Evolutionary conservation across 2,797 vertebrate genomes (phyloP), one percentile per base, ranked within the genome.

Genomic region (Atherinosoma microstoma): DNA sequence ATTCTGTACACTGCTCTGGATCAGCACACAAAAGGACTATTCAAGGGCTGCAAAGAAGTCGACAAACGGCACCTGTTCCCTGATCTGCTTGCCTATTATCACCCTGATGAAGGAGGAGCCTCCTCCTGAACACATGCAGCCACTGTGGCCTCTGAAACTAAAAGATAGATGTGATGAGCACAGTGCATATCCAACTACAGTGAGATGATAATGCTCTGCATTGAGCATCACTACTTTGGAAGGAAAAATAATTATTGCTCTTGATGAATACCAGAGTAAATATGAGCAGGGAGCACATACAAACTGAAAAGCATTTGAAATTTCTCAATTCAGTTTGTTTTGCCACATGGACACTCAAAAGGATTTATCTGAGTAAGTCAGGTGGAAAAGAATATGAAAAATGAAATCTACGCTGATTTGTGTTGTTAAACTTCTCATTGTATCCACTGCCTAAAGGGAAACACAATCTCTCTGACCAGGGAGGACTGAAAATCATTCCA

Each of bases 41-140:
- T 92, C 84, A 92, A 67, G 32, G 73, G 64, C 68, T 63, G 62
- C 67, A 74, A 89, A 78, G 71, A 79, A 67, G 80, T 71, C 75
- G 64, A 86, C 78, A 88, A 79, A 79, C 75, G 74, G 85, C 92
- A 94, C 93, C 93, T 94, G 93, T 91, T 91, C 83, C 67, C 73
- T 66, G 73, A 70, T 65, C 70, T 63, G 67, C 64, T 74, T 38
- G 79, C 53, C 85, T 76, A 83, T 91, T 85, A 87, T 89, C 72
- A 49, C 74, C 58, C 42, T 47, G 58, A 40, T 40, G 60, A 73
- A 78, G 84, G 85, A 66, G 86, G 78, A 49, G 86, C 73, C 75
- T 83, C 68, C 8, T 2, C 0, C 36, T 45, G 69, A 84, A 79
- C 74, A 84, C 80, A 83, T 67, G 63, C 16, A 64, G 68, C 73